Evolutionary conservation across 2,797 vertebrate species (phyloP).

Genomic region (Melanotaenia maccullochi): DNA sequence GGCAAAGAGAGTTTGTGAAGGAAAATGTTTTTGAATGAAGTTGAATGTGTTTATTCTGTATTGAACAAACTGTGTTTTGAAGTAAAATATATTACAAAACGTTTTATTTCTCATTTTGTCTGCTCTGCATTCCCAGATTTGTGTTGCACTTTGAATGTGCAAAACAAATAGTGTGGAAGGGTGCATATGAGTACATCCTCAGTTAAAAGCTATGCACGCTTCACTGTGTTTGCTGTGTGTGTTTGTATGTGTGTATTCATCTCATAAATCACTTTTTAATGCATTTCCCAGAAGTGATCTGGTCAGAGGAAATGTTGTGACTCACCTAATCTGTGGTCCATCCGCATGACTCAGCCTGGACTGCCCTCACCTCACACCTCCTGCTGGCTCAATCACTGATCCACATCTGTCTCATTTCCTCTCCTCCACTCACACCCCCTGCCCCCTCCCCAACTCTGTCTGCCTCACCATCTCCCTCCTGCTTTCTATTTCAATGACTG

Average conservation of each 20-base stretch:
- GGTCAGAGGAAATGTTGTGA: slow-evolving; percentile 80
- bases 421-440: slow-evolving; percentile 49
- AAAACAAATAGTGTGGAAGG: slow-evolving; percentile 34
- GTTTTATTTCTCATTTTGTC: slow-evolving; percentile 14
- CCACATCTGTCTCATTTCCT: slow-evolving; percentile 81
- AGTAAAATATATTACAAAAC: slow-evolving; percentile 16
- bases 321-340: slow-evolving; percentile 77
- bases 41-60: slow-evolving; percentile 62
- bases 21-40: slow-evolving; percentile 57
- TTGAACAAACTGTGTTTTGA: slow-evolving; percentile 69
- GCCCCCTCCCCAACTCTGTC: neutral
- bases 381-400: slow-evolving; percentile 73
- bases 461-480: slow-evolving; percentile 28
- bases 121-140: slow-evolving; percentile 36
- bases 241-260: slow-evolving; percentile 13
- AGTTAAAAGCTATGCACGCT: slow-evolving; percentile 28
- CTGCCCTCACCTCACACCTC: slow-evolving; percentile 78
- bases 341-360: slow-evolving; percentile 78
- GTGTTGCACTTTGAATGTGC: slow-evolving; percentile 42
- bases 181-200: slow-evolving; percentile 34
- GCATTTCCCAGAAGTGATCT: slow-evolving; percentile 79
- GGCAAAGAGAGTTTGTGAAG: slow-evolving; percentile 37
- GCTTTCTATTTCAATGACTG: slow-evolving; percentile 52
- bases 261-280: slow-evolving; percentile 73
- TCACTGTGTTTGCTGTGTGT: slow-evolving; percentile 27